phyloP scores from a whole-genome alignment of 2,113 vertebrate genomes.

The Ardeotis arabs region DNA sequence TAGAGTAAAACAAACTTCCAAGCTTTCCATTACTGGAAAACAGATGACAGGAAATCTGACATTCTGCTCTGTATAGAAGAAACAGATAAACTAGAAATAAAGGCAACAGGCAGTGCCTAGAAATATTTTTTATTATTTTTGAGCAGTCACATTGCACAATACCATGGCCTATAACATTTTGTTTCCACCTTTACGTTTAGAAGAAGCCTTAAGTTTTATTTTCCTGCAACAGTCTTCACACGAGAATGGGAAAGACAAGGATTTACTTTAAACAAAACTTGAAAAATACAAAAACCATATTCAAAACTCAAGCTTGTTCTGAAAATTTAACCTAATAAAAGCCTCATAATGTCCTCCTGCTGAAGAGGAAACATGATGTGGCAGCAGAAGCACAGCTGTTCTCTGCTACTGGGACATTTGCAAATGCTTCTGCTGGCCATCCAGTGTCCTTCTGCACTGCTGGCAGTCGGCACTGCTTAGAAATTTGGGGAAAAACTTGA shows the following conservation, averaged over 20 bases:
- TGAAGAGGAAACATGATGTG: neutral
- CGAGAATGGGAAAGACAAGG: neutral
- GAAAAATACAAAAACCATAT: neutral
- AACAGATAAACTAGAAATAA: neutral
- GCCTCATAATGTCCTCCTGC: neutral
- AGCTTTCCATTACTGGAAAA: conserved; percentile 11
- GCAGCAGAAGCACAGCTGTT: neutral
- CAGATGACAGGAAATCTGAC: conserved; percentile 5
- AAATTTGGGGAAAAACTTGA: neutral
- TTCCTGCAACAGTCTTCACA: neutral
- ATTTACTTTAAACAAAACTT: neutral
- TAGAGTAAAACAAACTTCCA: conserved; percentile 31
- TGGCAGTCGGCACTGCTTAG: neutral
- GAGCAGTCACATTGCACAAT: neutral
- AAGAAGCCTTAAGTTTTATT: neutral
- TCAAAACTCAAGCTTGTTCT: neutral
- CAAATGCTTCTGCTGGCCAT: neutral
- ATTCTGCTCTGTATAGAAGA: neutral
- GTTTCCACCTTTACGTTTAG: neutral
- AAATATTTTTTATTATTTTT: neutral
- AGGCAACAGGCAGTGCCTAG: neutral
- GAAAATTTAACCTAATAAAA: neutral
- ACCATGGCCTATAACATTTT: neutral
- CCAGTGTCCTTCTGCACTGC: neutral
- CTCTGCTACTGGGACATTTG: neutral